Evolutionary conservation across 1,140 invertebrate genomes (phyloP).

Genomic region (Lepeophtheirus salmonis): DNA sequence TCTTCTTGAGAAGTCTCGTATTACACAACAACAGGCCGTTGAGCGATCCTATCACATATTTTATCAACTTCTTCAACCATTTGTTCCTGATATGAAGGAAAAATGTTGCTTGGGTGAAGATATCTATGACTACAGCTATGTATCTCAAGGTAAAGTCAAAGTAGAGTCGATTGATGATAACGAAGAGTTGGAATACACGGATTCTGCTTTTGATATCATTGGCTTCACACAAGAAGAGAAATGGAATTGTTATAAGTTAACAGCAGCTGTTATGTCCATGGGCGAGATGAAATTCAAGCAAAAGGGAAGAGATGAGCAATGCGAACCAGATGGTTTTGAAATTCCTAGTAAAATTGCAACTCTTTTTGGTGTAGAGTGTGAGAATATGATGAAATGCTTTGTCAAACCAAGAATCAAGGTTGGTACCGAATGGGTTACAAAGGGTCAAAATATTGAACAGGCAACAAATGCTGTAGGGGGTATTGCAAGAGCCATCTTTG

Average conservation of each 20-base stretch:
- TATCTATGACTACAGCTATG: constrained; percentile 35
- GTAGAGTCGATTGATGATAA: constrained; percentile 40
- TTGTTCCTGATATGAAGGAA: constrained; percentile 37
- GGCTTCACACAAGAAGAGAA: constrained; percentile 89
- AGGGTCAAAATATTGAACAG: constrained; percentile 86
- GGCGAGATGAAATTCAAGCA: constrained; percentile 99
- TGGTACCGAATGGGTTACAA: constrained; percentile 95
- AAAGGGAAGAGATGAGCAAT: constrained; percentile 97
- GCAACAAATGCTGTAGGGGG: constrained; percentile 57
- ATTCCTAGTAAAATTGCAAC: constrained; percentile 24
- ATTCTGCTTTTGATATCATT: constrained; percentile 91
- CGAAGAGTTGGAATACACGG: constrained; percentile 42
- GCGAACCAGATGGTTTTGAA: constrained; percentile 85
- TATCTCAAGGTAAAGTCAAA: constrained; percentile 25
- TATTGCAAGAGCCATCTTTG: constrained; percentile 90
- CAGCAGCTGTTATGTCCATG: constrained; percentile 91
- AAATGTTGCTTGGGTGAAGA: constrained; percentile 37
- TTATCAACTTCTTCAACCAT: constrained; percentile 96
- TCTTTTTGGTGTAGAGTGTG: constrained; percentile 66
- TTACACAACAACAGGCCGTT: constrained; percentile 92
- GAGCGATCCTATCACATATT: constrained; percentile 99
- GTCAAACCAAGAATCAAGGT: constrained; percentile 96
- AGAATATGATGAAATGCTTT: constrained; percentile 85
- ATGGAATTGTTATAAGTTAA: constrained; percentile 80
- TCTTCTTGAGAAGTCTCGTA: constrained; percentile 99